These are phyloP conservation scores for Hoplostethus mediterraneus DNA, from an alignment of 2,797 vertebrate genomes.

Conservation along the genomic window DNA sequence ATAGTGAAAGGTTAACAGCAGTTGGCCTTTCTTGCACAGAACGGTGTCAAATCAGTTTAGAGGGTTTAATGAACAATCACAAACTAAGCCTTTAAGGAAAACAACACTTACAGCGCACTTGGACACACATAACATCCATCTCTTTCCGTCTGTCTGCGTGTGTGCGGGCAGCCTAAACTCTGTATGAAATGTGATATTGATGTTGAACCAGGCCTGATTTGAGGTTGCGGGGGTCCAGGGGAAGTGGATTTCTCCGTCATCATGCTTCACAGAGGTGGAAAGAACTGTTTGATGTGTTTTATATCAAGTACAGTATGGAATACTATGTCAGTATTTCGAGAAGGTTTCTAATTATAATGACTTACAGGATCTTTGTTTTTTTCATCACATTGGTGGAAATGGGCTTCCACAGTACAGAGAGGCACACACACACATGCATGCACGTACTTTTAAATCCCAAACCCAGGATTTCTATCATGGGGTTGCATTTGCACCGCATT, in stretches of 20 bases:
- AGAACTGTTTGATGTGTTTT: conserved; percentile 40
- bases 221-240: conserved; percentile 34
- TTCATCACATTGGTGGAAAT: no score
- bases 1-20: conserved; percentile 52
- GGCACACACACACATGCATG: conserved; percentile 1
- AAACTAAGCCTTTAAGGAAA: conserved; percentile 49
- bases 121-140: conserved; percentile 1
- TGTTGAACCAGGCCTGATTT: conserved; percentile 31
- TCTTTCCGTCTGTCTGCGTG: background rate
- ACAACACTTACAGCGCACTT: conserved; percentile 21
- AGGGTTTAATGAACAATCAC: conserved; percentile 63
- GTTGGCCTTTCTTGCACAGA: conserved; percentile 53
- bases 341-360: no score
- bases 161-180: conserved; percentile 18
- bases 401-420: background rate
- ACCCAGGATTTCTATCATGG: conserved; percentile 32
- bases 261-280: conserved; percentile 46
- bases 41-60: conserved; percentile 55
- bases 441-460: conserved; percentile 7
- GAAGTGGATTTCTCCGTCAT: conserved; percentile 47
- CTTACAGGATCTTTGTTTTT: no score
- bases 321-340: no score
- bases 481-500: conserved; percentile 44
- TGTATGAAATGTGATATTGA: conserved; percentile 46
- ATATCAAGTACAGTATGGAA: conserved; percentile 16